Conservation (phyloP, 2,888 invertebrate species). For the Bembecia ichneumoniformis region DNA sequence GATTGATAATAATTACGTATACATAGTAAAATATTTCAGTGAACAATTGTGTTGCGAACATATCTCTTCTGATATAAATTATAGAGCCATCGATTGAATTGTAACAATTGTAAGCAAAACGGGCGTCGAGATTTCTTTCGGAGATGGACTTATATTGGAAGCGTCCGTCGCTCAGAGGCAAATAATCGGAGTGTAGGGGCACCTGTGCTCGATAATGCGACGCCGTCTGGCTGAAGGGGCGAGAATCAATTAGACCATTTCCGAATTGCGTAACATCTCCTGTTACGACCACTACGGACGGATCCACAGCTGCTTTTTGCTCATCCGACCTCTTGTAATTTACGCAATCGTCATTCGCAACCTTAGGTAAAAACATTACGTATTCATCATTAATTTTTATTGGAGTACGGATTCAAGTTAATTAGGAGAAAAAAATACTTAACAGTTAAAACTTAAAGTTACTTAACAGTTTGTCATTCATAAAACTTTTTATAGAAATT, state of each 20-base stretch:
- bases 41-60: not conserved
- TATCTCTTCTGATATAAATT: not conserved
- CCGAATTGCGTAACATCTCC: constrained; percentile 67
- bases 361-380: constrained; percentile 60
- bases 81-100: too few relatives aligned
- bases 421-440: too few relatives aligned
- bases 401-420: not conserved
- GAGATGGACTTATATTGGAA: constrained; percentile 48
- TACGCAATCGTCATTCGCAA: constrained; percentile 61
- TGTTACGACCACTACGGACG: constrained; percentile 63
- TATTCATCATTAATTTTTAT: constrained; percentile 38
- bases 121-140: constrained; percentile 39
- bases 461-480: too few relatives aligned
- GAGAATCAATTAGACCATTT: constrained; percentile 69
- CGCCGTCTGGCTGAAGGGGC: constrained; percentile 65
- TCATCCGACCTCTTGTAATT: constrained; percentile 64
- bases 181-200: constrained; percentile 51
- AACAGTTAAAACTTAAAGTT: too few relatives aligned
- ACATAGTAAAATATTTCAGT: too few relatives aligned
- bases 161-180: constrained; percentile 51
- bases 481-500: too few relatives aligned
- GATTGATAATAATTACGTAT: constrained; percentile 51
- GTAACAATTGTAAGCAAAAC: constrained; percentile 52
- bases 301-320: constrained; percentile 67
- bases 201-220: constrained; percentile 69